Base-by-base conservation (phyloP, 2,888 invertebrate genomes). In the Dorcus hopei region DNA sequence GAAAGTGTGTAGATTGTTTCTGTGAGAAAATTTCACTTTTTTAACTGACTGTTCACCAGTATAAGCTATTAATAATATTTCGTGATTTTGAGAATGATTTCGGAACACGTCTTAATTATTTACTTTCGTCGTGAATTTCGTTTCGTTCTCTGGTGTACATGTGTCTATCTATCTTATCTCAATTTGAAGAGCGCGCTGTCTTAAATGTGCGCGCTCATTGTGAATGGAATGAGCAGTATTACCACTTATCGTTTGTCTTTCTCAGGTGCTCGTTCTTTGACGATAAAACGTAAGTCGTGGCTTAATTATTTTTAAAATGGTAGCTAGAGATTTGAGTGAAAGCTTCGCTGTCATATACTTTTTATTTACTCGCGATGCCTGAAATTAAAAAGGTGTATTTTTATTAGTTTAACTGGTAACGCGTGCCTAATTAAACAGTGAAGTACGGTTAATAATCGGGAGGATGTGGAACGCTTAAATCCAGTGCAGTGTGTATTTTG, bases 341-440 rank as follows among this genome's bases (percentile, higher is more conserved):
- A 75, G 74, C 73, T 68, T 68, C 65, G 68, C 70, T 68, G 70
- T 68, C 68, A 68, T 66, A 65, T 61, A 62, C 61, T 64, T 68
- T 65, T 69, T 72, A 73, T 73, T 74, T 73, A 72, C 72, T 61
- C 70, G 66, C 64, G 67, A 68, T 68, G 67, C 68, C 66, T 66
- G 65, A 65, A 65, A 65, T 65, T 61, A 65, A 65, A 45, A 45
- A 19, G 45, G 45, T 45, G 45, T 19, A 45, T 9, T 45, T 16
- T 33, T 33, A 33, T 33, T 33, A 33, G 26, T 33, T 6, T 33
- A 33, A 33, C 26, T 33, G 26, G 26, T 33, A 33, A 33, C 26
- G 6, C 26, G 26, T 33, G 26, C 26, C 26, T 33, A 33, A 33
- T 33, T 7, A 7, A 33, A 33, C 26, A 33, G 26, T 33, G 26